Evolutionary conservation across 2,888 invertebrate species (phyloP).

Genomic region (Andrena bucephala): DNA sequence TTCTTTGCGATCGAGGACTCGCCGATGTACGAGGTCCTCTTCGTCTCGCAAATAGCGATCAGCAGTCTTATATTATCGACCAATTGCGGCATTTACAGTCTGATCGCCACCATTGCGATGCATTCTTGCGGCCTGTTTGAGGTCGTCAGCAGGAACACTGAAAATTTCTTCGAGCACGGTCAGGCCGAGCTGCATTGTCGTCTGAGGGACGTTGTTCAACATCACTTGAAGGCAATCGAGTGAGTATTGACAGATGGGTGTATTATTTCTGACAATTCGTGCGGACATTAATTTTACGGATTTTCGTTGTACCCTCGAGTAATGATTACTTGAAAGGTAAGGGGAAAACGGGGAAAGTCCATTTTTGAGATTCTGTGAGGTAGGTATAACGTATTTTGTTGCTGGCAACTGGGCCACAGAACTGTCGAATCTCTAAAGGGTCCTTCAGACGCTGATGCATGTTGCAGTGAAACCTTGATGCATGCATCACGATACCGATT

Average conservation of each 20-base stretch:
- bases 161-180: conserved; percentile 5
- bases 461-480: no score
- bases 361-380: no score
- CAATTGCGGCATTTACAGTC: conserved; percentile 72
- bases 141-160: conserved; percentile 52
- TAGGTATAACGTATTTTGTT: no score
- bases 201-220: conserved; percentile 34
- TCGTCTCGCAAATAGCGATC: conserved; percentile 71
- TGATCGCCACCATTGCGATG: conserved; percentile 73
- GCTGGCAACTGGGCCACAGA: no score
- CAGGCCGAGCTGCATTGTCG: neutral
- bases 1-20: conserved; percentile 70
- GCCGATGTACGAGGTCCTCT: conserved; percentile 74
- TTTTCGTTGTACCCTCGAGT: no score
- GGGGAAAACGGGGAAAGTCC: no score
- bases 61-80: conserved; percentile 68
- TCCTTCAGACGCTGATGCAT: no score
- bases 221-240: conserved; percentile 59
- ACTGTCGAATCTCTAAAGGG: no score
- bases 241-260: conserved; percentile 18
- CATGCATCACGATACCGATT: no score
- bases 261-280: no score
- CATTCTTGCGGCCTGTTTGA: conserved; percentile 72
- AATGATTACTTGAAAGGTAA: no score
- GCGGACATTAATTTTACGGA: no score